These are phyloP conservation scores for Conus ventricosus DNA, from an alignment of 1,140 invertebrate species.

Conservation along the genomic window DNA sequence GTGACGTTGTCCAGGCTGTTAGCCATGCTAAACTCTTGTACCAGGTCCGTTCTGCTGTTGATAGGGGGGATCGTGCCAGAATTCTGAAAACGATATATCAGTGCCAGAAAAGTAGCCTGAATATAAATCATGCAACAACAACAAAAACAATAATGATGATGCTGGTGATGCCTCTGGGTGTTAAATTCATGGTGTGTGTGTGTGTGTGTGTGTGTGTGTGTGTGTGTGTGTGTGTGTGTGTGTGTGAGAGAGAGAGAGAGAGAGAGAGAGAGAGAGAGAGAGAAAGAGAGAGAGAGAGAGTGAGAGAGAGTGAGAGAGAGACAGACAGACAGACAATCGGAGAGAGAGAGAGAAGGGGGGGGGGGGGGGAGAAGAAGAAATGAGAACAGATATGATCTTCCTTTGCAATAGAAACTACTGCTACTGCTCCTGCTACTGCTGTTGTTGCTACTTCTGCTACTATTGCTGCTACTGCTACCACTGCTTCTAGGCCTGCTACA, in stretches of 20 bases:
- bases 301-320: background rate
- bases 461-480: background rate
- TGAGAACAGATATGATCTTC: background rate
- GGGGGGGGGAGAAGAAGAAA: background rate
- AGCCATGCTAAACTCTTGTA: constrained; percentile 11
- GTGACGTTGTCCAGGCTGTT: background rate
- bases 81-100: background rate
- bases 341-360: background rate
- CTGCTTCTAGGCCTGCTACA: background rate
- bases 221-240: too few relatives aligned
- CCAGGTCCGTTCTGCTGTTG: constrained; percentile 23
- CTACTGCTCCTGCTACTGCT: background rate
- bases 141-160: background rate
- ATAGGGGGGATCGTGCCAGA: background rate
- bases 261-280: background rate
- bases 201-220: too few relatives aligned
- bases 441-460: background rate
- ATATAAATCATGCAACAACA: background rate
- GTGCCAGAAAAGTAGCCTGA: background rate
- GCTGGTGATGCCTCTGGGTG: too few relatives aligned
- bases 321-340: background rate
- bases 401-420: too few relatives aligned
- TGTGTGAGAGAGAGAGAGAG: too few relatives aligned
- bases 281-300: background rate
- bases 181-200: too few relatives aligned